Base-by-base conservation (phyloP, 2,888 invertebrate species). In the Heliconius erato region DNA sequence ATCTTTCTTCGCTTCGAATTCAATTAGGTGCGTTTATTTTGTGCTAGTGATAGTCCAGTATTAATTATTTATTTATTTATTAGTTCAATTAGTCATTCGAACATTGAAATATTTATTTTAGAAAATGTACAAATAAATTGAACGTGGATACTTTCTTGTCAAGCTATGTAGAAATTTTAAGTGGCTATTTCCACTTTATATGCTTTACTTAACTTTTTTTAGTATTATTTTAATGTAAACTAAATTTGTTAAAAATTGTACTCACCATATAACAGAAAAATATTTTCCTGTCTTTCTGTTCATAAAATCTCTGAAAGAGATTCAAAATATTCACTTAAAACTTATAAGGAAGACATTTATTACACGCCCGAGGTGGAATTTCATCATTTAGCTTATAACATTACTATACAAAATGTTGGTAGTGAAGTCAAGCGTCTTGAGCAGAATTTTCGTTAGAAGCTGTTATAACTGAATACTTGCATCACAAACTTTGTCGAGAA, bases 391-490 rank as follows among this genome's bases (percentile, higher is more conserved):
- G 54, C 54, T 49, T 65, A 71, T 71, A 67, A 71, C 23, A 63
- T 77, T 28, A 54, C 49, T 72, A 72, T 77, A 77, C 35, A 78
- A 71, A 71, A 71, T 54, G 77, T 72, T 40, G 71, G 72, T 28
- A 80, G 72, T 79, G 35, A 80, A 72, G 80, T 74, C 63, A 80
- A 80, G 63, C 44, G 65, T 80, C 80, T 80, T 72, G 23, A 72
- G 77, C 63, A 81, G 54, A 69, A 82, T 82, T 69, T 82, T 80
- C 79, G 67, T 65, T 74, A 76, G 63, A 76, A 79, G 77, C 77
- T 89, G 89, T 90, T 92, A 91, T 92, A 91, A 91, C 89, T 90
- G 88, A 91, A 89, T 90, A 89, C 89, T 88, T 90, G 91, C 91
- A 91, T 90, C 87, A 88, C 86, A 88, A 94, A 92, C 90, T 92